Evolutionary conservation across 2,888 invertebrate genomes (phyloP), one percentile per base, ranked within the genome.

Genomic region (Gastracanthus pulcherrimus): DNA sequence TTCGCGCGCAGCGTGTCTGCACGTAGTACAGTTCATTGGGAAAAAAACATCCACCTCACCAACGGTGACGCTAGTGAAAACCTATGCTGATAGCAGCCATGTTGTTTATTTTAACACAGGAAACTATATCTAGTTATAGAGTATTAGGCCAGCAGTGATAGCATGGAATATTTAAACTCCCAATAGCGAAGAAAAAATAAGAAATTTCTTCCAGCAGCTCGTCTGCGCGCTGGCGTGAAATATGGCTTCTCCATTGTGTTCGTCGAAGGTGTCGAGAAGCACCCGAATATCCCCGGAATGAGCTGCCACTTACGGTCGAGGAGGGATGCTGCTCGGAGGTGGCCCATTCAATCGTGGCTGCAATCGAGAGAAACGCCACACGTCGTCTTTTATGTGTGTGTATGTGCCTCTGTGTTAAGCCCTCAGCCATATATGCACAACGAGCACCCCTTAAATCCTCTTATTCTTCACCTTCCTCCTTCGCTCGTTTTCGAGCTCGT

Each of bases 301-400:
- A 89, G 87, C 87, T 88, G 88, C 88, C 86, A 88, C 88, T 88
- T 88, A 87, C 82, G 85, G 84, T 80, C 81, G 48, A 74, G 34
- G 19, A 76, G 38, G 34, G 26, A 51, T 58, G 29, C 19, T 16
- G 34, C 29, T n/a, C 48, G 36, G 29, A 13, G 67, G 29, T 9
- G 48, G 34, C 9, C 51, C 36, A 69, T 79, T 79, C 67, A 58
- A 67, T 79, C 66, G 26, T 23, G 38, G 19, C 26, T 26, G 31
- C 70, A 23, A 58, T 41, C 64, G 38, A 72, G 19, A 4, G 55
- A 26, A 6, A 16, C 1, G 19, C 55, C 31, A n/a, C 16, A 13
- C 5, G 29, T 9, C 13, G 2, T 6, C 3, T 31, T 29, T 26
- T 38, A 36, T n/a, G 41, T 23, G 5, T 66, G 26, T 13, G 13